Evolutionary conservation across 1,140 invertebrate genomes (phyloP).

Genomic region (Drosophila serrata): DNA sequence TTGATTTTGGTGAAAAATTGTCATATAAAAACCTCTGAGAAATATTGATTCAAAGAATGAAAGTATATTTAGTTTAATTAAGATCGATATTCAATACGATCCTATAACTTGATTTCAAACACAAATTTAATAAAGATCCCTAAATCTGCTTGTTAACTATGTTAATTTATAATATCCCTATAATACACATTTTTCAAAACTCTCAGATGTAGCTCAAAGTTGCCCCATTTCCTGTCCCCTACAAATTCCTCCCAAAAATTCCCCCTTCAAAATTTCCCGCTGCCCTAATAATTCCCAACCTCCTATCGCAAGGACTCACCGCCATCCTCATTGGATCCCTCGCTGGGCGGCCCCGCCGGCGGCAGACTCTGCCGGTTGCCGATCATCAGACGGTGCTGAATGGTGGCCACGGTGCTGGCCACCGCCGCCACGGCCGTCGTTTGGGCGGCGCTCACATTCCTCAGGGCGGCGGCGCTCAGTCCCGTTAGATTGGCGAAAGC

Average conservation of each 20-base stretch:
- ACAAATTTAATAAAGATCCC: too few species aligned
- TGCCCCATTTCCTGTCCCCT: too few species aligned
- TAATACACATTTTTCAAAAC: too few species aligned
- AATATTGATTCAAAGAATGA: too few species aligned
- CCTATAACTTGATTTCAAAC: too few species aligned
- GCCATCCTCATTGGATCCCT: slow-evolving; percentile 87
- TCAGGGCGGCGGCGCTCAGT: slow-evolving; percentile 77
- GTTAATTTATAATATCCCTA: too few species aligned
- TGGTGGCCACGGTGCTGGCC: slow-evolving; percentile 77
- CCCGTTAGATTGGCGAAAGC: slow-evolving; percentile 84
- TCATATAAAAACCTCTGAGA: too few species aligned
- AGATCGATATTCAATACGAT: too few species aligned
- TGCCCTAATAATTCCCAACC: neutral
- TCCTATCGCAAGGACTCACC: slow-evolving; percentile 75
- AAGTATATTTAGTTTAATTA: too few species aligned
- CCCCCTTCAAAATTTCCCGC: neutral
- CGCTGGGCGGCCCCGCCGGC: slow-evolving; percentile 86
- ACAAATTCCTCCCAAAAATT: neutral
- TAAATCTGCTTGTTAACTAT: too few species aligned
- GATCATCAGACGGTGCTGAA: slow-evolving; percentile 82
- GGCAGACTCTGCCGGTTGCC: slow-evolving; percentile 80
- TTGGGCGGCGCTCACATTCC: slow-evolving; percentile 79
- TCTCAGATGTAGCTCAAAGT: too few species aligned
- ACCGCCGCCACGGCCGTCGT: slow-evolving; percentile 81
- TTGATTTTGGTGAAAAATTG: too few species aligned